Evolutionary conservation across 2,888 invertebrate genomes (phyloP), one percentile per base, ranked within the genome.

Genomic region (Aporophyla nigra): DNA sequence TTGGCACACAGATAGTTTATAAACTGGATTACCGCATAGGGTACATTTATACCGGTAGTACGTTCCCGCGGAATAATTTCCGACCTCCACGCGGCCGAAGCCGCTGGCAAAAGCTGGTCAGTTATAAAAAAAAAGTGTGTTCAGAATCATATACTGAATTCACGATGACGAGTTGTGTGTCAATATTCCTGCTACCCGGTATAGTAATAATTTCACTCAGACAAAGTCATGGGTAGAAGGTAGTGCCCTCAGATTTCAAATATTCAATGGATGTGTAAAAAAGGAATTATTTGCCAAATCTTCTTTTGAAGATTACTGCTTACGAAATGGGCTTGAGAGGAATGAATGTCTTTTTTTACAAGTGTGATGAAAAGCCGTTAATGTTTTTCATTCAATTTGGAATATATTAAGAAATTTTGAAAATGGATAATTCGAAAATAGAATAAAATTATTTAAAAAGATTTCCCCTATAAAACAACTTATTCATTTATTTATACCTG

Each of bases 231-330:
- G 1, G 2, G 7, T 7, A 21, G 19, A 27, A 14, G 5, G 9
- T 19, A 51, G 43, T 33, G 10, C 7, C 16, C 9, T 33, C n/a
- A 33, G 14, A 65, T 67, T 71, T 46, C 19, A 33, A n/a, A 27
- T 14, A 43, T 54, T 56, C 27, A 66, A 62, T 56, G 3, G 21
- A 51, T 53, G 7, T 73, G 46, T 63, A n/a, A 67, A 79, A n/a
- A 63, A 56, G 4, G 14, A n/a, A 53, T 80, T 78, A 71, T 49
- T 73, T 24, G n/a, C 9, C 12, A 27, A 73, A 79, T 61, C 59
- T 46, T 24, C 65, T 78, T 49, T 59, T 6, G 65, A 49, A 7
- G 46, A 78, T 78, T 78, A 71, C 58, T 53, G 53, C 46, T 58
- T 58, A 71, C 58, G 46, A 58, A 46, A 53, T 54, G 7, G 19